phyloP scores from a whole-genome alignment of 2,888 invertebrate species.

The Julus scandinavius region DNA sequence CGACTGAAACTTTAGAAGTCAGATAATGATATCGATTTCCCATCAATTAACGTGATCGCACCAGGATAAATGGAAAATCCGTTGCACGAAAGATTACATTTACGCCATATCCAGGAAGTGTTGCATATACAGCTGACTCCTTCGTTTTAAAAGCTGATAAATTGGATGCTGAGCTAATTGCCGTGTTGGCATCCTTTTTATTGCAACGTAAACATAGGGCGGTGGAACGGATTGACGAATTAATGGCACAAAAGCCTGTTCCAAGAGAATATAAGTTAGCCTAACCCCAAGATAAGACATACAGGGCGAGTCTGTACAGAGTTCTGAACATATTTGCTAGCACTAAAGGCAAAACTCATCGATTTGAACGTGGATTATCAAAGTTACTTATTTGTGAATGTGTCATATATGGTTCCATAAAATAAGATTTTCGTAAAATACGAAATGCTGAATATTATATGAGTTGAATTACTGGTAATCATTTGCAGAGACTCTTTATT shows the following conservation, averaged over 20 bases:
- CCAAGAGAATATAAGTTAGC: background rate
- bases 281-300: background rate
- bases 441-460: too few relatives aligned
- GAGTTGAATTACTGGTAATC: too few relatives aligned
- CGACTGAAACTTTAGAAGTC: background rate
- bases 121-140: background rate
- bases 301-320: background rate
- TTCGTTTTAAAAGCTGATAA: constrained; percentile 4
- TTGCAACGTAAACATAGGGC: constrained; percentile 16
- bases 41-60: constrained; percentile 36
- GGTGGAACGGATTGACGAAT: constrained; percentile 4
- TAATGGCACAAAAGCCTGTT: constrained; percentile 2
- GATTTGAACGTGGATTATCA: too few relatives aligned
- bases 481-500: too few relatives aligned
- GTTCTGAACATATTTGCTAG: background rate
- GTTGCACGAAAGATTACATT: background rate
- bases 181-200: constrained; percentile 41
- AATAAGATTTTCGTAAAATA: too few relatives aligned
- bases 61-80: constrained; percentile 10
- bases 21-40: constrained; percentile 2
- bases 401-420: too few relatives aligned
- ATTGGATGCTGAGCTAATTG: constrained; percentile 30
- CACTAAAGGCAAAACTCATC: too few relatives aligned
- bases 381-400: too few relatives aligned
- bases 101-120: background rate